Evolutionary conservation across 2,888 invertebrate species (phyloP).

Genomic region (Campoletis raptor): DNA sequence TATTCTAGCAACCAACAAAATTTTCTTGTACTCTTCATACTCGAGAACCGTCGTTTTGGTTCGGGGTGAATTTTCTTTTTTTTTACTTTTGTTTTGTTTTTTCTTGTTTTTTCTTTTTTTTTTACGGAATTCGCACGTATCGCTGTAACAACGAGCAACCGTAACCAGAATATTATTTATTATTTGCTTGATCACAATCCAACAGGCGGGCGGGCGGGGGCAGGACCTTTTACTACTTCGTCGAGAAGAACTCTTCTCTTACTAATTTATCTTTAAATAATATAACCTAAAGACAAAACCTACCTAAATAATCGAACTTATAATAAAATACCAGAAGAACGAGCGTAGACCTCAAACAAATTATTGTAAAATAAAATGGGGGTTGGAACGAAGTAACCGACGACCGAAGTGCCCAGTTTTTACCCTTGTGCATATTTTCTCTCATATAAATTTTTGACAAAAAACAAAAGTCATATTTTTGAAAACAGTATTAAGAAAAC

Average conservation of each 20-base stretch:
- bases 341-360: constrained; percentile 70
- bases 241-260: constrained; percentile 71
- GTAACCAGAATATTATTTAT: constrained; percentile 63
- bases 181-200: constrained; percentile 76
- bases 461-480: background rate
- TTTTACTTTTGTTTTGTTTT: constrained; percentile 21
- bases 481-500: background rate
- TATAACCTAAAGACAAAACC: constrained; percentile 80
- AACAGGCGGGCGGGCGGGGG: constrained; percentile 77
- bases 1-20: constrained; percentile 63
- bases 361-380: constrained; percentile 26
- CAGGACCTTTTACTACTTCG: constrained; percentile 79
- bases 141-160: constrained; percentile 59
- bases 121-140: constrained; percentile 23
- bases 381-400: constrained; percentile 63
- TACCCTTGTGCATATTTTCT: background rate
- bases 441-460: constrained; percentile 8
- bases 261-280: constrained; percentile 43
- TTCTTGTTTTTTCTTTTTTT: constrained; percentile 21
- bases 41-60: constrained; percentile 42
- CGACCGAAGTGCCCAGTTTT: constrained; percentile 63
- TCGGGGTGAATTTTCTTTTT: constrained; percentile 2
- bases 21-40: constrained; percentile 48
- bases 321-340: constrained; percentile 75
- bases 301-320: constrained; percentile 78